Base-by-base conservation (phyloP, 2,888 invertebrate genomes). In the Mongoloraphidia duomilia region DNA sequence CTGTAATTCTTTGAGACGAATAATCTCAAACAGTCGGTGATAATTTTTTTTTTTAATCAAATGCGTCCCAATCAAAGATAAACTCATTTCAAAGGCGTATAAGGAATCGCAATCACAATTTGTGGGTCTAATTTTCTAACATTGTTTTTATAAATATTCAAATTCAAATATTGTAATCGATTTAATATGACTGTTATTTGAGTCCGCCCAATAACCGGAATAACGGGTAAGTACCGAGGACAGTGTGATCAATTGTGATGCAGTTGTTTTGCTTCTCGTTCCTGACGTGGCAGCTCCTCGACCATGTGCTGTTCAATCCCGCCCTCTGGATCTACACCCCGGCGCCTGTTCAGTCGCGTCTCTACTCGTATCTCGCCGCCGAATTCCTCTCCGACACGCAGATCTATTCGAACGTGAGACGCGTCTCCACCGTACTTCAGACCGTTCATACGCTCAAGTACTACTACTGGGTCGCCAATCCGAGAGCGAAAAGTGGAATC, bases 231-330 rank as follows among this genome's bases (percentile, higher is more conserved):
- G 71, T 71, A 66, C 66, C 68, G 68, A 71, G 66, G 69, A 67
- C 70, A 74, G 73, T 68, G 67, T 65, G 65, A 72, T 64, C 65
- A 67, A 67, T 81, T 77, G 82, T 79, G 76, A 77, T 73, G 68
- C 77, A 88, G 87, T 82, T 84, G 71, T 87, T 87, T 77, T 88
- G 85, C 77, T 85, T 87, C 79, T 86, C 87, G 65, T 87, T 87
- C 75, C 76, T 87, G 64, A 86, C 85, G 63, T 87, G 86, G 84
- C 94, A 98, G 87, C 81, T 99, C 60, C 79, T 98, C 76, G 98
- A 99, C 73, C 95, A 97, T 75, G 88, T 98, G 52, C 82, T 99
- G 57, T 98, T 99, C 80, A 98, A 98, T 77, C 97, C 98, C 9
- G 92, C 94, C 34, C 76, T 99, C 54, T 99, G 98, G 98, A 96